Conservation (phyloP, 1,140 invertebrate genomes). For the Steinernema feltiae region DNA sequence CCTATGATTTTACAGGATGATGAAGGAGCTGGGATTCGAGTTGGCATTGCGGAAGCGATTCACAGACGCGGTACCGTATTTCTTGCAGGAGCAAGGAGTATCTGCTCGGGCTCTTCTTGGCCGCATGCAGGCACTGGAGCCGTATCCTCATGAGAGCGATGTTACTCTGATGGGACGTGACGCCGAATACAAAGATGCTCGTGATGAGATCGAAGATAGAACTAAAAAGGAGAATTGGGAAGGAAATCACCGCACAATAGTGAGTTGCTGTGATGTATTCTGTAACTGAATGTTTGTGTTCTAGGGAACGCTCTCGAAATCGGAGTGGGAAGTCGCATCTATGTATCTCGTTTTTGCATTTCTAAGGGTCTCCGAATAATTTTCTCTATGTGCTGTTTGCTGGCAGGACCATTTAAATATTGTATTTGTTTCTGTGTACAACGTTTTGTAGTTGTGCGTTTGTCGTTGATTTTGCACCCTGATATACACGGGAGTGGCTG, state of each 20-base stretch:
- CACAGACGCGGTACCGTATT: constrained; percentile 72
- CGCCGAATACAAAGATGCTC: constrained; percentile 25
- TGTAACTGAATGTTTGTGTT: constrained; percentile 45
- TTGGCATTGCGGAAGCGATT: constrained; percentile 71
- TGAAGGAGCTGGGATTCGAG: constrained; percentile 73
- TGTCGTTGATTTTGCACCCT: not conserved
- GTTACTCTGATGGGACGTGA: constrained; percentile 9
- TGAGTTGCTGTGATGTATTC: constrained; percentile 50
- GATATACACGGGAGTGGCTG: too few relatives aligned
- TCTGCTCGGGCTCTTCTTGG: constrained; percentile 63
- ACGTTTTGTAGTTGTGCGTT: not conserved
- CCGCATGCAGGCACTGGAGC: constrained; percentile 72
- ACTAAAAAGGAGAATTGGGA: not conserved
- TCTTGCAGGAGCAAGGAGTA: constrained; percentile 63
- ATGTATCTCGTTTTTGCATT: constrained; percentile 61
- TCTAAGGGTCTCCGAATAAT: constrained; percentile 27
- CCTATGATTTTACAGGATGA: constrained; percentile 64
- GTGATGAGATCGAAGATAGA: constrained; percentile 2
- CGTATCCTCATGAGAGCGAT: constrained; percentile 43
- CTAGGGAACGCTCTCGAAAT: constrained; percentile 71
- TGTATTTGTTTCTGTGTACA: constrained; percentile 8
- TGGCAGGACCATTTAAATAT: not conserved
- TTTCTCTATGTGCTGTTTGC: not conserved
- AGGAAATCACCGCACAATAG: constrained; percentile 2
- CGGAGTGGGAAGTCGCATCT: constrained; percentile 89